Percentiles rank a stretch among this genome's conserved stretches.
Conservation (phyloP, 2,888 invertebrate genomes). For the Dendrolimus pini region DNA sequence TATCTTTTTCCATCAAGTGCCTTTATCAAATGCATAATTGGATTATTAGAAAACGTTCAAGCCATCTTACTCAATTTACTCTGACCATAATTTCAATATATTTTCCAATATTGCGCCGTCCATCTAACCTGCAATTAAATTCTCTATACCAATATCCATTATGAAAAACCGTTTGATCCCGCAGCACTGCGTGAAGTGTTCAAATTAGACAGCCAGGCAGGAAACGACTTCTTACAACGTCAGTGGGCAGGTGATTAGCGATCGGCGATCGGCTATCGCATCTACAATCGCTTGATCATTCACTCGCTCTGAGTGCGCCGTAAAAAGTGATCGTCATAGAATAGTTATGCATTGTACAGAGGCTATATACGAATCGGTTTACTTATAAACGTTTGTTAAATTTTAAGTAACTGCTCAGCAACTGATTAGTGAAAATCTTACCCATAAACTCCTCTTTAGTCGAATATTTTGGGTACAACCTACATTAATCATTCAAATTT, state of each 20-base stretch:
- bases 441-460: no score
- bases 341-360: constrained; percentile 5
- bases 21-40: no score
- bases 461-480: no score
- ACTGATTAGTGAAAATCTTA: no score
- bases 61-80: neutral
- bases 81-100: neutral
- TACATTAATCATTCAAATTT: no score
- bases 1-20: no score
- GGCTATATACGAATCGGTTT: no score
- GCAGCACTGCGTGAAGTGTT: constrained; percentile 43
- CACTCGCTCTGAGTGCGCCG: constrained; percentile 38
- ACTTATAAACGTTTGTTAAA: no score
- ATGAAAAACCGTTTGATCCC: neutral
- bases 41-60: no score
- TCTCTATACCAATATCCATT: neutral
- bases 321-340: constrained; percentile 45
- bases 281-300: constrained; percentile 54
- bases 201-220: constrained; percentile 71
- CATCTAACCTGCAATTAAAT: neutral
- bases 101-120: neutral
- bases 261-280: constrained; percentile 58
- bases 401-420: no score
- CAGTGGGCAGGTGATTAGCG: constrained; percentile 64
- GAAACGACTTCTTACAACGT: constrained; percentile 73